Conservation (phyloP, 2,797 vertebrate species). For the Sebastes variabilis region DNA sequence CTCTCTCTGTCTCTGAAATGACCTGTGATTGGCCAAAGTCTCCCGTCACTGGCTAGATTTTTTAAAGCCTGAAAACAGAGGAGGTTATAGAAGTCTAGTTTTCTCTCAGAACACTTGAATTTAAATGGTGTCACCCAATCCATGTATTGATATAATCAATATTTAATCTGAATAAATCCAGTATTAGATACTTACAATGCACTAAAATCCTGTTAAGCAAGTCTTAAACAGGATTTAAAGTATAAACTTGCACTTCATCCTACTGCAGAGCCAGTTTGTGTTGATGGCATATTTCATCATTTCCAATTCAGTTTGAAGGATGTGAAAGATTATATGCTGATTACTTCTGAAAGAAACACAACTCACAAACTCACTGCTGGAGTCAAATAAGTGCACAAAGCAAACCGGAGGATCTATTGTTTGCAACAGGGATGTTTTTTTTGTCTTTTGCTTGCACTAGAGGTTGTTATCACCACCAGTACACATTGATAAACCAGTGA, state of each 20-base stretch:
- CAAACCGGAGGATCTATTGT: neutral
- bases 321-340: neutral
- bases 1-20: too few species aligned
- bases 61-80: too few species aligned
- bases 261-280: neutral
- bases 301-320: neutral
- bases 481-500: constrained; percentile 2
- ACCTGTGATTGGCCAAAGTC: too few species aligned
- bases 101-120: too few species aligned
- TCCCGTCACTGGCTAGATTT: too few species aligned
- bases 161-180: neutral
- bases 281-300: neutral
- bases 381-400: neutral
- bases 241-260: neutral
- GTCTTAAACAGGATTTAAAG: neutral
- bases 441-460: neutral
- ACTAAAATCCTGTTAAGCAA: neutral
- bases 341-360: neutral
- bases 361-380: neutral
- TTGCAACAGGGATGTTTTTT: neutral
- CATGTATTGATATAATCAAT: neutral
- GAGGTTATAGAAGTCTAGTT: too few species aligned
- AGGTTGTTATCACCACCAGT: neutral
- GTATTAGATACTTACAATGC: neutral
- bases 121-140: neutral